Evolutionary conservation across 1,140 invertebrate genomes (phyloP).

Genomic region (Apocrypta bakeri): DNA sequence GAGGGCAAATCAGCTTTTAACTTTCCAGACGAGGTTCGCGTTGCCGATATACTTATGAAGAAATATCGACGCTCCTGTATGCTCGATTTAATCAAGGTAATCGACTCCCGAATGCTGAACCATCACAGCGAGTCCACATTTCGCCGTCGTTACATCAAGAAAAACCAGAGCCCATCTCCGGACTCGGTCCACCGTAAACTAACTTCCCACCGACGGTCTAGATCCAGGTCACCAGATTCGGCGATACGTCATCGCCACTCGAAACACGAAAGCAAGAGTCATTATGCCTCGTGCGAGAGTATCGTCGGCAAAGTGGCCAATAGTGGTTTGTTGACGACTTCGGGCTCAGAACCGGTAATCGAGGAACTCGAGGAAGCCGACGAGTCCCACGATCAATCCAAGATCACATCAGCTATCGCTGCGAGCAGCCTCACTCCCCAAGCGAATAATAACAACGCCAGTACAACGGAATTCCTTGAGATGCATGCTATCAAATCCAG

Average conservation of each 20-base stretch:
- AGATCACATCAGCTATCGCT: neutral
- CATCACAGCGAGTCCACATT: slow-evolving; percentile 37
- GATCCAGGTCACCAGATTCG: slow-evolving; percentile 31
- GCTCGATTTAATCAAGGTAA: slow-evolving; percentile 66
- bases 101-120: slow-evolving; percentile 68
- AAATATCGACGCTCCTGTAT: slow-evolving; percentile 64
- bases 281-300: slow-evolving; percentile 26
- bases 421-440: neutral
- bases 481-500: slow-evolving; percentile 17
- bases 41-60: slow-evolving; percentile 40
- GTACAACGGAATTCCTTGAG: neutral
- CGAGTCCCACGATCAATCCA: neutral
- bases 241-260: neutral
- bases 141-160: slow-evolving; percentile 3
- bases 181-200: neutral
- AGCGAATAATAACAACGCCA: neutral
- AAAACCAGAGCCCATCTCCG: slow-evolving; percentile 29
- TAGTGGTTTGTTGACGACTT: neutral
- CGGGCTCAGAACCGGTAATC: neutral
- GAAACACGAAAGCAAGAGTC: slow-evolving; percentile 19
- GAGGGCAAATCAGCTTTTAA: neutral
- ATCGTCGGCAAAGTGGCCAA: slow-evolving; percentile 1
- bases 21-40: slow-evolving; percentile 5
- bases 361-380: neutral
- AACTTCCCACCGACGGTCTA: neutral